Percentiles rank a stretch among this genome's conserved stretches.
These are phyloP conservation scores for Heliothis peltigera DNA, from an alignment of 2,888 invertebrate species.

Conservation along the genomic window DNA sequence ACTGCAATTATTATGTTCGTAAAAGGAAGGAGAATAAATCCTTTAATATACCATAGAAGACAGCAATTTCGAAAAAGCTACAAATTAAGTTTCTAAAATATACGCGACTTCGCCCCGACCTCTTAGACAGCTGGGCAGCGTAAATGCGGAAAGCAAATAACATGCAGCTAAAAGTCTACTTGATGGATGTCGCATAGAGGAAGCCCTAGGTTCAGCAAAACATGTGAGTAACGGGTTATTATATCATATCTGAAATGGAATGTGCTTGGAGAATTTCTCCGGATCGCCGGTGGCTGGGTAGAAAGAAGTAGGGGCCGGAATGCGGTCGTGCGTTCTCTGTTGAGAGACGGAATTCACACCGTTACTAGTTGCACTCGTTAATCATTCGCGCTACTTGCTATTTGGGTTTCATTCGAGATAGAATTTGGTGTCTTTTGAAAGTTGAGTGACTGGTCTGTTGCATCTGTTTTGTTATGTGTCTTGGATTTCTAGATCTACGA, in stretches of 20 bases:
- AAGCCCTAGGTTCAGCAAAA: slow-evolving; percentile 56
- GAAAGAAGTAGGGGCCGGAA: slow-evolving; percentile 73
- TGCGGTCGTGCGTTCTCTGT: slow-evolving; percentile 69
- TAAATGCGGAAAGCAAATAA: slow-evolving; percentile 14
- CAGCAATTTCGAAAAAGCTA: no score
- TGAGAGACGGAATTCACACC: slow-evolving; percentile 63
- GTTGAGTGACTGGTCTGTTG: not conserved
- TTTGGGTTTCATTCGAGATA: slow-evolving; percentile 50
- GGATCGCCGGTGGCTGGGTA: slow-evolving; percentile 62
- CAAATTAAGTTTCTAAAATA: not conserved
- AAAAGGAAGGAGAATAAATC: no score
- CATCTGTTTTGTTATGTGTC: not conserved
- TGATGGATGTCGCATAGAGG: slow-evolving; percentile 29
- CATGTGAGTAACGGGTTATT: slow-evolving; percentile 66
- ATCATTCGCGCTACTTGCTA: slow-evolving; percentile 51
- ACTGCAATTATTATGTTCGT: no score
- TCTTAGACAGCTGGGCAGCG: not conserved
- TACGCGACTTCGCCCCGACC: not conserved
- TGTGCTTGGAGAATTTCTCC: slow-evolving; percentile 74
- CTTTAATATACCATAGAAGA: no score
- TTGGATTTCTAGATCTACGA: not conserved
- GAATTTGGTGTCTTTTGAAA: slow-evolving; percentile 12
- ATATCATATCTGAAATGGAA: slow-evolving; percentile 72
- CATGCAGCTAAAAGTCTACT: slow-evolving; percentile 9
- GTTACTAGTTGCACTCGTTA: slow-evolving; percentile 64